phyloP scores from a whole-genome alignment of 2,888 invertebrate species.

The Spisula subtruncata region DNA sequence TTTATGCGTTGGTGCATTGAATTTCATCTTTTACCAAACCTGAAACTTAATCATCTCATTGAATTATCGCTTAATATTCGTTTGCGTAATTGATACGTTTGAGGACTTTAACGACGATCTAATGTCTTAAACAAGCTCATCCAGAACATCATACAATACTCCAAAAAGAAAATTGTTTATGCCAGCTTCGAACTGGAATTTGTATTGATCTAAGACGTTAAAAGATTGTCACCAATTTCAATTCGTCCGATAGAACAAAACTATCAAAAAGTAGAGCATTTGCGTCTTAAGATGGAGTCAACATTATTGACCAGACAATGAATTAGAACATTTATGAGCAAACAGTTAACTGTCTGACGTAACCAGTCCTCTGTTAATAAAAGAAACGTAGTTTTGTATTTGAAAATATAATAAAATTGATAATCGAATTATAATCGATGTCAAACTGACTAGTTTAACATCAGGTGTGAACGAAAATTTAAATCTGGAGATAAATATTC shows the following conservation, averaged over 20 bases:
- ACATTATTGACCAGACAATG: constrained; percentile 4
- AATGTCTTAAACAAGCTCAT: not conserved
- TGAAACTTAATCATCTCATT: too few relatives aligned
- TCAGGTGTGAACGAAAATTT: too few relatives aligned
- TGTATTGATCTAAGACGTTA: not conserved
- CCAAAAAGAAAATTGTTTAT: not conserved
- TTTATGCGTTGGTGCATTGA: too few relatives aligned
- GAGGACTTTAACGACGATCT: not conserved
- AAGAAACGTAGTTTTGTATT: not conserved
- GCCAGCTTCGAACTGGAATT: not conserved
- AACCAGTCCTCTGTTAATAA: not conserved
- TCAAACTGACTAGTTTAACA: not conserved
- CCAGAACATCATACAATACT: not conserved
- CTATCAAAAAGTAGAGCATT: not conserved
- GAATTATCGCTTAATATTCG: too few relatives aligned
- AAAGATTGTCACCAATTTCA: not conserved
- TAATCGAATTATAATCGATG: not conserved
- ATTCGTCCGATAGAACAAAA: not conserved
- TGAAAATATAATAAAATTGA: not conserved
- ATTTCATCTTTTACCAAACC: too few relatives aligned
- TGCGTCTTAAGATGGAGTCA: not conserved
- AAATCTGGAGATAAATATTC: too few relatives aligned
- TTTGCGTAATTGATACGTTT: not conserved
- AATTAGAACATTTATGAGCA: not conserved
- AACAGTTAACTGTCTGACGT: not conserved